These are phyloP conservation scores for Numenius phaeopus DNA, from an alignment of 2,797 vertebrate species.

Conservation along the genomic window DNA sequence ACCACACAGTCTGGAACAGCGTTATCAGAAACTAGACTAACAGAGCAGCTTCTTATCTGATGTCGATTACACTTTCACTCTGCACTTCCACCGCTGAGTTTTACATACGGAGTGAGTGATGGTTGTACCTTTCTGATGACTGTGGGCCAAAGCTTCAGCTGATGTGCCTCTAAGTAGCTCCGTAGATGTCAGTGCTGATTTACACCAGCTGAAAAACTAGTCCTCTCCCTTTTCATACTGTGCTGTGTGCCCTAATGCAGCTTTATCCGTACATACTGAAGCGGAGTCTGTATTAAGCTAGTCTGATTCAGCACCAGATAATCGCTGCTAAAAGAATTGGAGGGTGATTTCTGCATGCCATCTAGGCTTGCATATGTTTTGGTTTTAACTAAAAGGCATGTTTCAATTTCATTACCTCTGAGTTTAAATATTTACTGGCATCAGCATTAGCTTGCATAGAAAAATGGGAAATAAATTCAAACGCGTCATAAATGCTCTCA, in stretches of 20 bases:
- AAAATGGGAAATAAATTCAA: conserved; percentile 62
- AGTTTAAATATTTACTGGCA: conserved; percentile 63
- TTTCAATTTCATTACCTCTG: conserved; percentile 41
- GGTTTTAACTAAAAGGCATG: conserved; percentile 50
- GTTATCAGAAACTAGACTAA: not conserved
- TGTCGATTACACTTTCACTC: not conserved
- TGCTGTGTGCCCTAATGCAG: conserved; percentile 12
- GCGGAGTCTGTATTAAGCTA: not conserved
- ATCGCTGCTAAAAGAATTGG: not conserved
- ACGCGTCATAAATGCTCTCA: conserved; percentile 28
- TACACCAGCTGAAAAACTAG: conserved; percentile 53
- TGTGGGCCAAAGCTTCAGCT: conserved; percentile 26
- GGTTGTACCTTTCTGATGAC: not conserved
- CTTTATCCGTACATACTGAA: conserved; percentile 36
- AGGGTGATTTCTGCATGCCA: conserved; percentile 32
- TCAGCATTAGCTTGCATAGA: conserved; percentile 48
- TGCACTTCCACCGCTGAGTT: not conserved
- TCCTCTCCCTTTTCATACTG: not conserved
- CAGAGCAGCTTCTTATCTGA: conserved; percentile 1
- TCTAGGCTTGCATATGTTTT: conserved; percentile 6
- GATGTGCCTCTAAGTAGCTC: conserved; percentile 37
- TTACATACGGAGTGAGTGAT: not conserved
- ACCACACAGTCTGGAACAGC: not conserved
- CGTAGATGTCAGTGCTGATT: conserved; percentile 27
- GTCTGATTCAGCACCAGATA: conserved; percentile 36